These are phyloP conservation scores for Calvadosia cruxmelitensis DNA, from an alignment of 30 jellyfish, hydroid and myxozoan species.

Conservation along the genomic window DNA sequence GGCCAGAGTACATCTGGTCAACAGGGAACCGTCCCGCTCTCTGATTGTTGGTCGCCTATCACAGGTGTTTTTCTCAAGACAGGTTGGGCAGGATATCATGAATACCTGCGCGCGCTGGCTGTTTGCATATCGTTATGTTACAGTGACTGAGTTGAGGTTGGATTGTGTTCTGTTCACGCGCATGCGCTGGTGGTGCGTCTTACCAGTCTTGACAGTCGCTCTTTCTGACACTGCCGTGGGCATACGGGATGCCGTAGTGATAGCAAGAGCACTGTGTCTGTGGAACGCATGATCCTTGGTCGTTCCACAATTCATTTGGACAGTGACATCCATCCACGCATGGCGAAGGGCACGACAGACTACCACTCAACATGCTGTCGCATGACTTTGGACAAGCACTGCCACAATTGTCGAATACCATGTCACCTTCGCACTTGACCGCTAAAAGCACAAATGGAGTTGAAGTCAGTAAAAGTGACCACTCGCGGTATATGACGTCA, in stretches of 20 bases:
- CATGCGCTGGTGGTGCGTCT: no score
- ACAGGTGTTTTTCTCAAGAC: no score
- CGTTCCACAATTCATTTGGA: constrained; percentile 54
- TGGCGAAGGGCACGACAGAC: constrained; percentile 37
- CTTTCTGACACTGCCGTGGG: constrained; percentile 45
- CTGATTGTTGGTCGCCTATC: no score
- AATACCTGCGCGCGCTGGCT: not conserved
- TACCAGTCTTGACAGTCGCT: constrained; percentile 93
- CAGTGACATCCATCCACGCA: constrained; percentile 99
- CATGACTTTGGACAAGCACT: constrained; percentile 95
- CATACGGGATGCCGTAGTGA: constrained; percentile 60
- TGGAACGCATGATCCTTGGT: constrained; percentile 56
- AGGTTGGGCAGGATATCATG: no score
- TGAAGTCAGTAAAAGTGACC: not conserved
- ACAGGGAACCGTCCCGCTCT: no score
- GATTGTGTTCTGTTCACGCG: no score
- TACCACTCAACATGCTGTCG: constrained; percentile 44
- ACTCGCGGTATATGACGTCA: no score
- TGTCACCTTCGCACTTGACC: constrained; percentile 53
- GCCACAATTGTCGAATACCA: constrained; percentile 81
- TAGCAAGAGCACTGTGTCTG: constrained; percentile 79
- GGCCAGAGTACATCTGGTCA: no score
- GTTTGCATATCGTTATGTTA: not conserved
- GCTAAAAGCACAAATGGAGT: constrained; percentile 31
- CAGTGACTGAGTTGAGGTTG: not conserved